Conservation (phyloP, 1,140 invertebrate species). For the Drosophila carrolli region DNA sequence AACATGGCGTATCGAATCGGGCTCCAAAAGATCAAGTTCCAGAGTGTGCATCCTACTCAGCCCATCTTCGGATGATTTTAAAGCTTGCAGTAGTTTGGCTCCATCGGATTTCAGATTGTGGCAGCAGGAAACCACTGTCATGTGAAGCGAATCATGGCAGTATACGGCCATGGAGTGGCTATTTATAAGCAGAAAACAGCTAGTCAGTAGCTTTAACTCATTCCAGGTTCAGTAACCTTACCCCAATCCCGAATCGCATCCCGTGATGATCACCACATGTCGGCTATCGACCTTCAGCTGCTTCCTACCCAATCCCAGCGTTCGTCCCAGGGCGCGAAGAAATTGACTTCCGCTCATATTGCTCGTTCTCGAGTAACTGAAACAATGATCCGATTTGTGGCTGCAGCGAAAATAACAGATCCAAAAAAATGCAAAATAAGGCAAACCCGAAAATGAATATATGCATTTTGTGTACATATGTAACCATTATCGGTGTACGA, state of each 20-base stretch:
- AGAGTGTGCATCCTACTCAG: constrained; percentile 84
- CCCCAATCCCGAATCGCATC: constrained; percentile 94
- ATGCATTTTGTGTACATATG: constrained; percentile 33
- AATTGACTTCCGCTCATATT: constrained; percentile 62
- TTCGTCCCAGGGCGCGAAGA: constrained; percentile 50
- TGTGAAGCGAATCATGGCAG: constrained; percentile 80
- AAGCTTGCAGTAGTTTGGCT: constrained; percentile 75
- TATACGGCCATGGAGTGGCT: constrained; percentile 84
- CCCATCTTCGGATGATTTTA: constrained; percentile 52
- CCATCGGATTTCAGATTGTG: constrained; percentile 84
- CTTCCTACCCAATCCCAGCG: constrained; percentile 54
- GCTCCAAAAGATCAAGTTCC: constrained; percentile 89
- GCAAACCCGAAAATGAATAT: constrained; percentile 62
- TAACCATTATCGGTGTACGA: constrained; percentile 40
- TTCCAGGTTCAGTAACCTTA: constrained; percentile 84
- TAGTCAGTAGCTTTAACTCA: not conserved
- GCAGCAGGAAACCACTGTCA: constrained; percentile 86
- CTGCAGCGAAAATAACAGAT: constrained; percentile 16
- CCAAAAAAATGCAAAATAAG: constrained; percentile 49
- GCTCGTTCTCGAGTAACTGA: constrained; percentile 56
- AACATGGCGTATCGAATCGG: constrained; percentile 86
- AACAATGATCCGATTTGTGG: constrained; percentile 26
- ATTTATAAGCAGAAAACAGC: not conserved
- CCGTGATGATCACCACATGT: constrained; percentile 89
- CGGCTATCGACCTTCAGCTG: constrained; percentile 64